These are phyloP conservation scores for Drosophila prostipennis DNA, from an alignment of 2,888 invertebrate genomes.

Conservation along the genomic window DNA sequence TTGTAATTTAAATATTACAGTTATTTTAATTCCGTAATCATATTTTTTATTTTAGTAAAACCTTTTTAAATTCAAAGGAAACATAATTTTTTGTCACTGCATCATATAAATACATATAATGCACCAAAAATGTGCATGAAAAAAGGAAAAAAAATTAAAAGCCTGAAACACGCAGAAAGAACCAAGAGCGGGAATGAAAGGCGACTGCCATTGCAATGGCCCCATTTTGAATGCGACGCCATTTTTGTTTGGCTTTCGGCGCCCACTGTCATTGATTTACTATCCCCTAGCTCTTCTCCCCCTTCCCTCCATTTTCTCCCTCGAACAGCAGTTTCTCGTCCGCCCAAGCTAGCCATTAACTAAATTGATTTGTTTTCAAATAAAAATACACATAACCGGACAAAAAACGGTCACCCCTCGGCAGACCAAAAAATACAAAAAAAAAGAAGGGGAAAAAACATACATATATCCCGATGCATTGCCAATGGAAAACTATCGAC, in stretches of 20 bases:
- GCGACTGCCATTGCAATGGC: slow-evolving; percentile 31
- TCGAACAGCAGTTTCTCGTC: slow-evolving; percentile 22
- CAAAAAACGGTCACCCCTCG: slow-evolving; percentile 10
- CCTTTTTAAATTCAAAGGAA: not conserved
- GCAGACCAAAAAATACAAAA: slow-evolving; percentile 1
- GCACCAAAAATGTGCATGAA: slow-evolving; percentile 27
- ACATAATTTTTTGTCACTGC: not conserved
- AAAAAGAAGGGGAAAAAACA: not conserved
- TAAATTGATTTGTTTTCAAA: slow-evolving; percentile 51
- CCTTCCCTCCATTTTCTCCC: not conserved
- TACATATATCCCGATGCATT: slow-evolving; percentile 17
- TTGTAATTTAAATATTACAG: not conserved
- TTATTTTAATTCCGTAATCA: not conserved
- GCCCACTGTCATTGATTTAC: slow-evolving; percentile 38
- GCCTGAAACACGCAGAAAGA: not conserved
- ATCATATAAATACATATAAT: slow-evolving; percentile 22
- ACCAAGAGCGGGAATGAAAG: not conserved
- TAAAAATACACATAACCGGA: slow-evolving; percentile 26
- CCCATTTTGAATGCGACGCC: slow-evolving; percentile 26
- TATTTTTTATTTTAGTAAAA: not conserved
- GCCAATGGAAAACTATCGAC: slow-evolving; percentile 22
- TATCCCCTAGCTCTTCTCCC: slow-evolving; percentile 14
- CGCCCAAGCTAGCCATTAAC: slow-evolving; percentile 41
- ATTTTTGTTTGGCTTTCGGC: slow-evolving; percentile 36
- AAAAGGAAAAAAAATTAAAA: not conserved